Conservation (phyloP, 2,888 invertebrate genomes). For the Parnassius orleans region DNA sequence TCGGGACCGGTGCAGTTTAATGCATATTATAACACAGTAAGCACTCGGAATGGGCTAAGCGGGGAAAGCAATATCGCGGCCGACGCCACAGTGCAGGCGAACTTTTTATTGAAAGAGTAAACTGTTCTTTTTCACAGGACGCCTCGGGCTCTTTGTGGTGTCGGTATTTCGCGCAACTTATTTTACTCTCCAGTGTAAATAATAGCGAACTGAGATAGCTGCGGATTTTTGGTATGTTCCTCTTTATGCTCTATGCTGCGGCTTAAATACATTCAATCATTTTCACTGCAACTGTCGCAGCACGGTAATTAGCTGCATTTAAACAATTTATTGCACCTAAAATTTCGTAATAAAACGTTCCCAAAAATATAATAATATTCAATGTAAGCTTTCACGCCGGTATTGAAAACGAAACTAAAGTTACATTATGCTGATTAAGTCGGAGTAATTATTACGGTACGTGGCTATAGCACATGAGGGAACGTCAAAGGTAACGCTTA, state of each 20-base stretch:
- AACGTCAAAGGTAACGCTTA: slow-evolving; percentile 75
- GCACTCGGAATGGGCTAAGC: slow-evolving; percentile 69
- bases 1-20: slow-evolving; percentile 67
- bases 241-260: slow-evolving; percentile 49
- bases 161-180: slow-evolving; percentile 68
- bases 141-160: slow-evolving; percentile 67
- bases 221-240: slow-evolving; percentile 56
- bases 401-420: slow-evolving; percentile 49
- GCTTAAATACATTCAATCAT: slow-evolving; percentile 52
- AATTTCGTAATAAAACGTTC: slow-evolving; percentile 39
- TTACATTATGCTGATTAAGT: slow-evolving; percentile 63
- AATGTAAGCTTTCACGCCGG: slow-evolving; percentile 31
- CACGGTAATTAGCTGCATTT: slow-evolving; percentile 43
- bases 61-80: slow-evolving; percentile 63
- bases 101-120: slow-evolving; percentile 77
- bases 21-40: slow-evolving; percentile 78
- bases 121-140: slow-evolving; percentile 75
- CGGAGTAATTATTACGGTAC: slow-evolving; percentile 69
- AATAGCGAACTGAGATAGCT: slow-evolving; percentile 62
- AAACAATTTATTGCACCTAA: slow-evolving; percentile 44
- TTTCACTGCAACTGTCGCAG: slow-evolving; percentile 48
- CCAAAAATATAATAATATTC: slow-evolving; percentile 40
- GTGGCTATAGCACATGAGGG: slow-evolving; percentile 56
- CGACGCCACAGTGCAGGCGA: slow-evolving; percentile 53
- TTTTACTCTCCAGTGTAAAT: slow-evolving; percentile 67